phyloP scores from a whole-genome alignment of 2,888 invertebrate species.

The Eupithecia tripunctaria region DNA sequence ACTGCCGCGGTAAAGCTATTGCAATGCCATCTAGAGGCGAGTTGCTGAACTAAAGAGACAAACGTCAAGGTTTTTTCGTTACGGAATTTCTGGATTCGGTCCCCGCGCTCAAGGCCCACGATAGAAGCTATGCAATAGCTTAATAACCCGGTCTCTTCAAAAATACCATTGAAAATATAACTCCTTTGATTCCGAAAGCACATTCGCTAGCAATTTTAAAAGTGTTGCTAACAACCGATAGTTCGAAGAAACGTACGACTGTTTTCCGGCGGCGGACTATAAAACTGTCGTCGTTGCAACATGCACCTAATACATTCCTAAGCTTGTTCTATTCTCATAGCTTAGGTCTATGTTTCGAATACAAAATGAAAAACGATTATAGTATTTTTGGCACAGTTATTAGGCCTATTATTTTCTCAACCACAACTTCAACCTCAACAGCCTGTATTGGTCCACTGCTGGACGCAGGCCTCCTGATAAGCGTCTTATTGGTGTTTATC shows the following conservation, averaged over 20 bases:
- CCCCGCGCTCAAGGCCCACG: too few species aligned
- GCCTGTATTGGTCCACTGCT: too few species aligned
- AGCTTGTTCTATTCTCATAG: conserved; percentile 53
- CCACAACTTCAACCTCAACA: too few species aligned
- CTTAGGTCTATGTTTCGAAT: not conserved
- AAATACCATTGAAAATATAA: not conserved
- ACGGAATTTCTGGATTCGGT: too few species aligned
- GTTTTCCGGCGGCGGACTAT: conserved; percentile 64
- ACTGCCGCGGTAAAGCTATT: too few species aligned
- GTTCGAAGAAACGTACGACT: conserved; percentile 51
- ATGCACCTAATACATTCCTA: conserved; percentile 60
- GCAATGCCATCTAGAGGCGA: too few species aligned
- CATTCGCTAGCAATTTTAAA: conserved; percentile 60
- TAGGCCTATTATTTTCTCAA: too few species aligned
- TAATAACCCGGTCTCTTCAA: not conserved
- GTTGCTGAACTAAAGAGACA: too few species aligned
- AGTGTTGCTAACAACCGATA: conserved; percentile 40
- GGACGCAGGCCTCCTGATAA: too few species aligned
- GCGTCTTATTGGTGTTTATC: too few species aligned
- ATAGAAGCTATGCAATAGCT: too few species aligned
- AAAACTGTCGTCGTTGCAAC: conserved; percentile 72
- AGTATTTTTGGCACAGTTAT: not conserved
- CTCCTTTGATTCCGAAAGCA: conserved; percentile 10
- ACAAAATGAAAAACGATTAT: not conserved
- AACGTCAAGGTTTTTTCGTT: too few species aligned